Percentiles rank a stretch among this genome's conserved stretches.
These are phyloP conservation scores for Trichechus manatus DNA, from an alignment of 2,113 vertebrate species.

Conservation along the genomic window DNA sequence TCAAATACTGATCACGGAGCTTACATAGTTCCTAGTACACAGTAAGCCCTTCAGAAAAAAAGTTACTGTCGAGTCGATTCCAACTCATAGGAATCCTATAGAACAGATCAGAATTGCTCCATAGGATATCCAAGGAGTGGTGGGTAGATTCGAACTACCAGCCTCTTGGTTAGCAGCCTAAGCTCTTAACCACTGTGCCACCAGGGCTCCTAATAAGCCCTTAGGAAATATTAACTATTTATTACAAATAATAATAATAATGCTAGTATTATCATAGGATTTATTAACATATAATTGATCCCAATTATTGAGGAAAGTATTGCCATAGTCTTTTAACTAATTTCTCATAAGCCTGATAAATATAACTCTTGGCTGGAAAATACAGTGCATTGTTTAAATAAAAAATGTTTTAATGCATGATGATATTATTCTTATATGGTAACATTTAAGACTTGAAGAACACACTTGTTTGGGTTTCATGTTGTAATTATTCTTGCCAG, in stretches of 20 bases:
- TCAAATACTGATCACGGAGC: not conserved
- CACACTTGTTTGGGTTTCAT: not conserved
- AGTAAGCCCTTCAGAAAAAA: not conserved
- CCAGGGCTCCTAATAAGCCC: not conserved
- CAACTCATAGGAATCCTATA: too few relatives aligned
- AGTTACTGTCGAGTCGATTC: too few relatives aligned
- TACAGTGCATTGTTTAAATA: not conserved
- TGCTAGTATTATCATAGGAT: not conserved
- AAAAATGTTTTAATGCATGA: not conserved
- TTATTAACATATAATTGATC: slow-evolving; percentile 29
- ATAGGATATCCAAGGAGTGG: too few relatives aligned
- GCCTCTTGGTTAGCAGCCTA: too few relatives aligned
- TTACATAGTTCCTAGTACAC: not conserved
- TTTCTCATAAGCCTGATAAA: not conserved
- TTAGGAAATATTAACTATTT: not conserved
- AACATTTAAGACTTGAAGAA: slow-evolving; percentile 5
- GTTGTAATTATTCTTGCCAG: slow-evolving; percentile 23
- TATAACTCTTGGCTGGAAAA: not conserved
- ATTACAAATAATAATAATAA: not conserved
- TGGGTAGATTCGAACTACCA: too few relatives aligned
- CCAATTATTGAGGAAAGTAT: slow-evolving; percentile 26
- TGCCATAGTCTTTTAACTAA: slow-evolving; percentile 23
- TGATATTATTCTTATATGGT: not conserved
- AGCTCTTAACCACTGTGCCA: too few relatives aligned
- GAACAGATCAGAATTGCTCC: too few relatives aligned